phyloP scores from a whole-genome alignment of 2,797 vertebrate species.

The Macropus fuliginosus region DNA sequence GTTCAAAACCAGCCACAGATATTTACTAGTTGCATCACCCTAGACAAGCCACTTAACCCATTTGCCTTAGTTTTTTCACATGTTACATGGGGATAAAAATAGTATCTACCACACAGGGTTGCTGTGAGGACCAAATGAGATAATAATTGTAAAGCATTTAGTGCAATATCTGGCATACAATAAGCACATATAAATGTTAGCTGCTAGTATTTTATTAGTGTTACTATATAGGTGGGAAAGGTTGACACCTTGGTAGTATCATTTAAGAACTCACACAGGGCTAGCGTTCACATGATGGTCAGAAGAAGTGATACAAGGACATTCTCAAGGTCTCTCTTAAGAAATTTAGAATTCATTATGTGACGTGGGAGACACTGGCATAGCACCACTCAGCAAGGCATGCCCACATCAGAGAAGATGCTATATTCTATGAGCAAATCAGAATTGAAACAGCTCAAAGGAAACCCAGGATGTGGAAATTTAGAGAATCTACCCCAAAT shows the following conservation, averaged over 20 bases:
- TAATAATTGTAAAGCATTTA: background rate
- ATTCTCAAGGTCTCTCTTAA: no score
- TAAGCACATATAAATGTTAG: background rate
- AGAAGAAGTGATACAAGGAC: no score
- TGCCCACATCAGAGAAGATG: no score
- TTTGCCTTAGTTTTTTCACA: background rate
- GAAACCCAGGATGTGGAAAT: no score
- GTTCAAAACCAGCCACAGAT: background rate
- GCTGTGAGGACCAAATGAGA: background rate
- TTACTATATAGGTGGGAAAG: background rate
- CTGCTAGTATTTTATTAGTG: background rate
- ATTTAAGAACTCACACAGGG: background rate
- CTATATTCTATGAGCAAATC: no score
- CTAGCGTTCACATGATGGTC: no score
- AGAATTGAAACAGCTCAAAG: no score
- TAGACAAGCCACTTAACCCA: background rate
- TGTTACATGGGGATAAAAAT: background rate
- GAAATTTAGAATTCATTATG: no score
- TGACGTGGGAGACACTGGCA: no score
- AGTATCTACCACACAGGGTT: background rate
- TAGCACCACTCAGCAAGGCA: no score
- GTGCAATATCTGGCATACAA: background rate
- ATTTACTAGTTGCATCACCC: background rate
- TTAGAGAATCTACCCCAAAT: no score
- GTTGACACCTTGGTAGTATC: background rate